Percentiles rank a stretch among this genome's conserved stretches.
These are phyloP conservation scores for Mesorhabditis sp. DNA, from an alignment of 2,888 invertebrate genomes.

Conservation along the genomic window DNA sequence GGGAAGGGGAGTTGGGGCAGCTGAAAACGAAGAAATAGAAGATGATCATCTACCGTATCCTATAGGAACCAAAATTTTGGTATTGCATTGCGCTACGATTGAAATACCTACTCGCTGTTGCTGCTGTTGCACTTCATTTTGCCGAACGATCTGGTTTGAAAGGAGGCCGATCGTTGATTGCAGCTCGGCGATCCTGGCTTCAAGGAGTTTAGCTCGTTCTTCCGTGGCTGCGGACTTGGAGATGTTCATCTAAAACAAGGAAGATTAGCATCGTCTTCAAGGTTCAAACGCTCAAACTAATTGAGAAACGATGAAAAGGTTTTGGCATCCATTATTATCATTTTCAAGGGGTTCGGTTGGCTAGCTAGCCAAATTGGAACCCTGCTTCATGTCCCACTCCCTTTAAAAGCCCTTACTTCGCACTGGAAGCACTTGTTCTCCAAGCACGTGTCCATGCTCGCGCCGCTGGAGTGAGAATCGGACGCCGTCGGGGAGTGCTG, in stretches of 20 bases:
- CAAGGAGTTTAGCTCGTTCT: slow-evolving; percentile 1
- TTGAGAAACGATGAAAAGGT: too few species aligned
- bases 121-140: neutral
- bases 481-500: slow-evolving; percentile 48
- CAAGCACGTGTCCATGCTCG: neutral
- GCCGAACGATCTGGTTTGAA: neutral
- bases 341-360: too few species aligned
- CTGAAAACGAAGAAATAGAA: neutral
- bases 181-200: slow-evolving; percentile 1
- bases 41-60: too few species aligned
- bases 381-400: too few species aligned
- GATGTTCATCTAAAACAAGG: neutral
- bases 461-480: slow-evolving; percentile 47
- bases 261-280: too few species aligned
- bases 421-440: slow-evolving; percentile 2
- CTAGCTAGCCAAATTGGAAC: too few species aligned
- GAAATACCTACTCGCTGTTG: neutral
- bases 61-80: too few species aligned
- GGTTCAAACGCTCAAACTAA: too few species aligned
- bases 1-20: neutral
- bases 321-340: too few species aligned
- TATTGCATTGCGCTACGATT: too few species aligned
- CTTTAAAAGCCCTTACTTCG: neutral
- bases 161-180: neutral
- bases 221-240: neutral